Evolutionary conservation across 1,140 invertebrate species (phyloP), one percentile per base, ranked within the genome.

Genomic region (Lerema accius): DNA sequence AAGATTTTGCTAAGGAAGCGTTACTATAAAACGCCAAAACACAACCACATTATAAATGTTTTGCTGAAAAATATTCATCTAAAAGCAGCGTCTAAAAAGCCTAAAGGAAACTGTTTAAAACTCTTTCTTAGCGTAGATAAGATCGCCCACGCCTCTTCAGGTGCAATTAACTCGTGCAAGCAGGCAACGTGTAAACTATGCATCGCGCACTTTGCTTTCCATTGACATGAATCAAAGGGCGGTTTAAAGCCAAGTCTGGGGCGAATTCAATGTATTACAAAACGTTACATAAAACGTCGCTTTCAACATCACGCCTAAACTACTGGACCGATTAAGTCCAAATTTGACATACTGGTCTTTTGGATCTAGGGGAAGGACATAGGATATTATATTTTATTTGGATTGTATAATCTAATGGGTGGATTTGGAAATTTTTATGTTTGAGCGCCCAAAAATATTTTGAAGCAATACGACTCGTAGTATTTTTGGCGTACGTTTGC

Each of bases 131-230:
- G 43, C 15, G 4, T 9, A 46, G 43, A 46, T 46, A 46, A 46
- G 17, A 46, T 46, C 43, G 43, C 17, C 42, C 3, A 16, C 40
- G 11, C 19, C 17, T 48, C 45, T 26, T 28, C 23, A 17, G 45
- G 19, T 28, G 45, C 45, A 14, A 48, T 48, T 48, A 48, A 48
- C 45, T 14, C 14, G 45, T 48, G 45, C 23, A 48, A 48, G 43
- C 43, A 48, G 4, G 23, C 19, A 28, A 14, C 28, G 14, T 16
- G 26, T 4, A 17, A 23, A 48, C 19, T 48, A 23, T 46, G 43
- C 43, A 46, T 46, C 16, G 6, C 11, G 16, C 26, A 26, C 45
- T 11, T 14, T 10, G 14, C 19, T 48, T 48, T 48, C 28, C 45
- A 48, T 14, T 3, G 7, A n/a, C 35, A 37, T 11, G 45, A 28